Evolutionary conservation across 2,113 vertebrate species (phyloP), one percentile per base, ranked within the genome.

Genomic region (Craseonycteris thonglongyai): DNA sequence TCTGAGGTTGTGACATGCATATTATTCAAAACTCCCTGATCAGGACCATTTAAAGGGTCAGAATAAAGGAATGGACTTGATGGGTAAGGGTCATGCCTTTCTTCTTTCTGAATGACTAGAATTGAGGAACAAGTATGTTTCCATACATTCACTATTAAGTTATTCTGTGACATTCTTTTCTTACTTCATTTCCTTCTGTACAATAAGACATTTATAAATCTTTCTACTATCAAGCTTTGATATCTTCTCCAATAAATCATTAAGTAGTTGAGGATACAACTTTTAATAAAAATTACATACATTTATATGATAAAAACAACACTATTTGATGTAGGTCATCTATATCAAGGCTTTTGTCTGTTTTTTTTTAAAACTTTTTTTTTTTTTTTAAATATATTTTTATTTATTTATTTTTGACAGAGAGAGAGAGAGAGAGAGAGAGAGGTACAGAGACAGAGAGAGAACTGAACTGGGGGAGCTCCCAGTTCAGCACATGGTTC

Each of bases 1-100:
- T 96, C 88, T 61, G 95, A 96, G 97, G 95, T 94, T 95, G 97
- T 93, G 96, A 96, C 97, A 97, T 94, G 90, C 82, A 47, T 82
- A 88, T 94, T 96, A 88, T n/a, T 95, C 88, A 96, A 88, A 92
- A 72, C 88, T 95, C 95, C 42, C 81, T 88, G 81, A 96, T 96
- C 38, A 74, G 94, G 35, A 40, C 30, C 92, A 47, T 92, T 90
- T 92, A 92, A 92, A 85, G 94, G 82, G 68, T 69, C 86, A 82
- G 80, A 74, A 78, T 92, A 74, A 88, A 87, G 24, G 16, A 54
- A 61, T 74, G 95, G 90, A 90, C 95, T 61, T 71, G 35, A 78
- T 59, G 76, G 24, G 30, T 45, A 74, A 68, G n/a, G 12, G 22
- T 45, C 71, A 42, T 47, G 74, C 10, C 83, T 93, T 11, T 28